Percentiles rank a stretch among this genome's conserved stretches.
Evolutionary conservation across 2,888 invertebrate species (phyloP).

Genomic region (Limulus polyphemus): DNA sequence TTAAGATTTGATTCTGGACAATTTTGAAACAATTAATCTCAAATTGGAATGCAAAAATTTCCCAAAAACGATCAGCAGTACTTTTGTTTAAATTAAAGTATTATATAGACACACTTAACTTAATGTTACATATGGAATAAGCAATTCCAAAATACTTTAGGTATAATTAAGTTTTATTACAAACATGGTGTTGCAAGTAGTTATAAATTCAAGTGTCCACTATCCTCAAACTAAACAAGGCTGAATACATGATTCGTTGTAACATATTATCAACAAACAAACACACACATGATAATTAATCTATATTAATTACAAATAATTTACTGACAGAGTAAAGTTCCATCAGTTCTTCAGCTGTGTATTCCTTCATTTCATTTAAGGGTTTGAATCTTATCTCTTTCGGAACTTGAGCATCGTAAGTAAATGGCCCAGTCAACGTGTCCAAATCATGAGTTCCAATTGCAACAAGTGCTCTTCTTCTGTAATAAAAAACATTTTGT

Average conservation of each 20-base stretch:
- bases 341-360: constrained; percentile 75
- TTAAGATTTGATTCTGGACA: too few species aligned
- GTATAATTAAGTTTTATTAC: too few species aligned
- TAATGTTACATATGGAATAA: too few species aligned
- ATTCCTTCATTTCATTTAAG: constrained; percentile 73
- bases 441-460: constrained; percentile 98
- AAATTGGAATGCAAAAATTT: too few species aligned
- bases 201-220: too few species aligned
- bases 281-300: neutral
- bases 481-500: constrained; percentile 29
- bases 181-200: too few species aligned
- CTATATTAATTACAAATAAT: neutral
- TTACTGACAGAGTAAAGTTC: constrained; percentile 58
- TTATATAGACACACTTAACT: too few species aligned
- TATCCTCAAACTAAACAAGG: neutral
- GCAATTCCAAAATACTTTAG: too few species aligned
- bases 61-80: too few species aligned
- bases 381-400: constrained; percentile 76
- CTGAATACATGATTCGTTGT: neutral
- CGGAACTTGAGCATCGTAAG: constrained; percentile 79
- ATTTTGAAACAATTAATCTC: too few species aligned
- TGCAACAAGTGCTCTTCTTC: constrained; percentile 78
- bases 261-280: neutral
- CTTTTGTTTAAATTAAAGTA: too few species aligned
- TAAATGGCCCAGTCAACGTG: constrained; percentile 75